Conservation (phyloP, 2,888 invertebrate species). For the Patella caerulea region DNA sequence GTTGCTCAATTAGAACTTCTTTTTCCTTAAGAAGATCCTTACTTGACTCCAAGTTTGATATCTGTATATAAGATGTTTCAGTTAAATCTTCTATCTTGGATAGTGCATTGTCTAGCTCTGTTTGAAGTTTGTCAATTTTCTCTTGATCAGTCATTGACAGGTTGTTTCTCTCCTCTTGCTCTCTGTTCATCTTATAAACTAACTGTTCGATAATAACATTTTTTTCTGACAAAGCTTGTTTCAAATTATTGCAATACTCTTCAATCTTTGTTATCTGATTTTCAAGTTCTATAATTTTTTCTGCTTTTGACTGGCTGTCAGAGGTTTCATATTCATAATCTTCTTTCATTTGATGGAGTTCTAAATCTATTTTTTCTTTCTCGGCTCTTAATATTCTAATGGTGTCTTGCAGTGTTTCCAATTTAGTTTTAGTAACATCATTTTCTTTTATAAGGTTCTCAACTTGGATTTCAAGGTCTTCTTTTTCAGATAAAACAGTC, state of each 20-base stretch:
- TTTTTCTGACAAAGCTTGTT: conserved; percentile 34
- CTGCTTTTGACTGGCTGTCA: conserved; percentile 12
- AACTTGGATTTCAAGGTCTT: conserved; percentile 23
- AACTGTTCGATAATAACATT: conserved; percentile 31
- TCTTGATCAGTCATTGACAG: conserved; percentile 17
- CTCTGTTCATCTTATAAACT: conserved; percentile 29
- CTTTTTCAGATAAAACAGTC: background rate
- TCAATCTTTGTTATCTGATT: conserved; percentile 33
- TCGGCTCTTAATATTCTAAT: conserved; percentile 40
- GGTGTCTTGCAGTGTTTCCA: conserved; percentile 26
- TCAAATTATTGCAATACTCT: conserved; percentile 30
- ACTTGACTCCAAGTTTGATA: conserved; percentile 14
- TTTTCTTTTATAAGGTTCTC: conserved; percentile 38
- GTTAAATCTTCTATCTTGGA: conserved; percentile 9
- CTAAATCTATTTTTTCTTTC: conserved; percentile 32
- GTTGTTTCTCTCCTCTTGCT: conserved; percentile 32
- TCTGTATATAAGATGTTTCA: conserved; percentile 15
- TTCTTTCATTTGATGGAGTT: conserved; percentile 36
- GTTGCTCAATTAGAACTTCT: conserved; percentile 11
- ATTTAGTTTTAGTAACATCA: conserved; percentile 24
- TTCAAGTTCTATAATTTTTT: conserved; percentile 9
- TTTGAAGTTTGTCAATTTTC: conserved; percentile 16
- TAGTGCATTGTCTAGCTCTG: conserved; percentile 19
- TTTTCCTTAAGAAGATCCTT: conserved; percentile 9
- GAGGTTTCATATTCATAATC: conserved; percentile 24